Percentiles rank a stretch among this genome's conserved stretches.
Conservation (phyloP, 2,797 vertebrate species). For the Oryzias dopingdopingensis region DNA sequence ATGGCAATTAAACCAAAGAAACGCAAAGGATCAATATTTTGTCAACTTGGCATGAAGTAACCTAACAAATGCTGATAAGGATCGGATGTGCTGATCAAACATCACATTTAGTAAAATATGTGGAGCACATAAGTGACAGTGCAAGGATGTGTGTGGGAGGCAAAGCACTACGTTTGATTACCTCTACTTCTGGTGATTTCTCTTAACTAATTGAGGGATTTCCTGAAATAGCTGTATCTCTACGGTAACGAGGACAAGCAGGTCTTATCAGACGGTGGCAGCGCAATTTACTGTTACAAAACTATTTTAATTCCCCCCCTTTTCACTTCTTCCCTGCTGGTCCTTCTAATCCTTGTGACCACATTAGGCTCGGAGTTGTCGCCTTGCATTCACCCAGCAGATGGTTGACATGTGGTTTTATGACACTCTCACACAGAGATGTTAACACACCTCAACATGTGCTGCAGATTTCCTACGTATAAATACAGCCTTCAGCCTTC, state of each 20-base stretch:
- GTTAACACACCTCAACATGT: not conserved
- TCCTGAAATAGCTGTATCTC: slow-evolving; percentile 5
- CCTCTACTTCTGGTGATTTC: slow-evolving; percentile 40
- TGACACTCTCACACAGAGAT: slow-evolving; percentile 3
- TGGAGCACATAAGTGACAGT: slow-evolving; percentile 12
- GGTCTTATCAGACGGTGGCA: not conserved
- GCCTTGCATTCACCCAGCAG: slow-evolving; percentile 28
- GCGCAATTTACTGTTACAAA: not conserved
- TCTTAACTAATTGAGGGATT: slow-evolving; percentile 17
- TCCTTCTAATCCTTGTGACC: slow-evolving; percentile 29
- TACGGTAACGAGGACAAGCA: no score
- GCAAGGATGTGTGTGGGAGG: slow-evolving; percentile 22
- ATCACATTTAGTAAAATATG: not conserved
- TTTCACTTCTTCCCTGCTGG: slow-evolving; percentile 10
- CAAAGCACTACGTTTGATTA: slow-evolving; percentile 25
- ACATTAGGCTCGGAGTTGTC: slow-evolving; percentile 38
- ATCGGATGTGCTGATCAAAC: not conserved
- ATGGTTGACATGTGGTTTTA: slow-evolving; percentile 10
- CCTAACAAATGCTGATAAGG: not conserved
- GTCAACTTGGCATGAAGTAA: no score
- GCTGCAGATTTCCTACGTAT: slow-evolving; percentile 1
- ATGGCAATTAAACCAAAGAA: no score
- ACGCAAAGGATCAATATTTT: no score
- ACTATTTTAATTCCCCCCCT: no score
- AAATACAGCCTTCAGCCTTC: not conserved